A percentile compares a stretch with the other conserved stretches of the same genome.
Conservation (phyloP, 2,797 vertebrate genomes). For the Sparus aurata region DNA sequence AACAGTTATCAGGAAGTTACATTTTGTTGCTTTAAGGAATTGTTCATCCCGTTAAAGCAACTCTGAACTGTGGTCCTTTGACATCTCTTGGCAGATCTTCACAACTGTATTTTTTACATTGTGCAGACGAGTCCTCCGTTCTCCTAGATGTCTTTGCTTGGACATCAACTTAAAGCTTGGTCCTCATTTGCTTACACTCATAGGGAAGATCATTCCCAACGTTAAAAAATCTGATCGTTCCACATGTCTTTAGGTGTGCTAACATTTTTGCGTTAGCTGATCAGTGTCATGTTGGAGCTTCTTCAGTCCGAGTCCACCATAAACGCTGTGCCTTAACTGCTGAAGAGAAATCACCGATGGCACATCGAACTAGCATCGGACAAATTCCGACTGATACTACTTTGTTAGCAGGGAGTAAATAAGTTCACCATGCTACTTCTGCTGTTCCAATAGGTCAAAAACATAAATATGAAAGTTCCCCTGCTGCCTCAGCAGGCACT, state of each 20-base stretch:
- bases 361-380: constrained; percentile 17
- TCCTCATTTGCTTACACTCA: not conserved
- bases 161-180: not conserved
- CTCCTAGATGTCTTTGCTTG: not conserved
- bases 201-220: not conserved
- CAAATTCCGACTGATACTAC: constrained; percentile 34
- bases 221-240: not conserved
- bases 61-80: constrained; percentile 3
- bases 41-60: not conserved
- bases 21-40: not conserved
- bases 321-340: constrained; percentile 11
- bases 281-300: not conserved
- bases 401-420: constrained; percentile 50
- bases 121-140: constrained; percentile 10
- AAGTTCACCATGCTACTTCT: constrained; percentile 46
- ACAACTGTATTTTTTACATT: constrained; percentile 22
- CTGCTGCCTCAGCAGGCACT: constrained; percentile 70
- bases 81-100: constrained; percentile 13
- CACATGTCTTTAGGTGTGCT: not conserved
- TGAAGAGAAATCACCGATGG: constrained; percentile 1
- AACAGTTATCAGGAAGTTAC: too few species aligned
- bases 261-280: not conserved
- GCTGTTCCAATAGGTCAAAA: constrained; percentile 72
- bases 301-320: not conserved
- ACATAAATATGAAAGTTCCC: constrained; percentile 76